Base-by-base conservation (phyloP, 2,888 invertebrate genomes). In the Alentia gelatinosa region DNA sequence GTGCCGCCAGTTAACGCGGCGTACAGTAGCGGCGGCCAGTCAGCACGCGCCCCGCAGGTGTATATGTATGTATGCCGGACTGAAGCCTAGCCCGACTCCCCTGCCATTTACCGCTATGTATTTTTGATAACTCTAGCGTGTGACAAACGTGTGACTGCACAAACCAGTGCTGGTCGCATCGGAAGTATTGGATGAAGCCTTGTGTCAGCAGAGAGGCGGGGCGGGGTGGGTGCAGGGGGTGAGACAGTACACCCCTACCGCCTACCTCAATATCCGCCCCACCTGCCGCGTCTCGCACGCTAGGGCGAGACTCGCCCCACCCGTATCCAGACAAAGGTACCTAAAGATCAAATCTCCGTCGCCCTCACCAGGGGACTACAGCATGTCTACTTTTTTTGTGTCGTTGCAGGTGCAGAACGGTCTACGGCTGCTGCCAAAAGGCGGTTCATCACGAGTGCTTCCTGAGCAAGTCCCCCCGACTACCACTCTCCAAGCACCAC, bases 101-200 rank as follows among this genome's bases (percentile, higher is more conserved):
- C 23, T 12, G 56, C 68, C 68, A 68, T 68, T 68, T 68, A 26
- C 26, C 12, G 26, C 68, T 68, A 68, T 68, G 68, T 68, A 68
- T 68, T 68, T 68, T 68, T 68, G 68, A 68, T 68, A 68, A 30
- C 4, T 68, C 5, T 5, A 68, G 68, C 68, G 23, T 19, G 68
- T 68, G 68, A 68, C 68, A 68, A 9, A 68, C 68, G 68, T 68
- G 68, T 68, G 68, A 68, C 68, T 68, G 26, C 68, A 68, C 30
- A 3, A 26, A 26, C 23, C 12, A 9, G 33, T 12, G 26, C 68
- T 26, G 68, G 68, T 30, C 68, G 56, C 33, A 26, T 26, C 26
- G 68, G 33, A 26, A 68, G 68, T 68, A 68, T 30, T 4, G 68
- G 33, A n/a, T 19, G 30, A 4, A 1, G 68, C 1, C 3, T 26